These are phyloP conservation scores for Apostichopus parvimensis DNA, from an alignment of 35 echinoderm and acorn worm species.

Conservation along the genomic window DNA sequence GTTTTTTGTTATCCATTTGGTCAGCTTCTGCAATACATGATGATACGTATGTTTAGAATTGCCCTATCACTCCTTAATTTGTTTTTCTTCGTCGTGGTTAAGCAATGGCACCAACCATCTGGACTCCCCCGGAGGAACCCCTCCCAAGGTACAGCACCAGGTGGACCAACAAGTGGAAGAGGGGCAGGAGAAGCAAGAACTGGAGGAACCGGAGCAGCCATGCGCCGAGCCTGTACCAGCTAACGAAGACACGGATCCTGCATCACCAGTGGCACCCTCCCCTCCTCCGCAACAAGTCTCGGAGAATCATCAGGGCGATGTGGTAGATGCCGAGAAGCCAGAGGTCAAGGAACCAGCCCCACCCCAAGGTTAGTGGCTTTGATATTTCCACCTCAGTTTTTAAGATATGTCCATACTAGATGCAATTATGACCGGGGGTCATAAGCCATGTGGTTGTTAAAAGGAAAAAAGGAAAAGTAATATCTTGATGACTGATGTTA, in stretches of 20 bases:
- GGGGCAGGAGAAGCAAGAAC: slow-evolving; percentile 51
- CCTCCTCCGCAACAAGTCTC: slow-evolving; percentile 47
- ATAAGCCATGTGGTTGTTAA: no score
- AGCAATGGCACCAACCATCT: slow-evolving; percentile 85
- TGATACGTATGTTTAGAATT: no score
- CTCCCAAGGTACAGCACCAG: slow-evolving; percentile 59
- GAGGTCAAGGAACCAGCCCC: slow-evolving; percentile 71
- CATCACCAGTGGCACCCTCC: slow-evolving; percentile 38
- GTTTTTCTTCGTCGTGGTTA: neutral
- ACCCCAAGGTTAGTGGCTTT: slow-evolving; percentile 9
- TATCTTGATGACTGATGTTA: no score
- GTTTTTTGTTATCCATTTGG: no score
- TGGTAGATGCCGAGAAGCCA: slow-evolving; percentile 52
- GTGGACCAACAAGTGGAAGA: slow-evolving; percentile 47
- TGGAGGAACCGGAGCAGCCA: slow-evolving; percentile 39
- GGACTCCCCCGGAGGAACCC: slow-evolving; percentile 74
- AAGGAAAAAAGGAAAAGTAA: no score
- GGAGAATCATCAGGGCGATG: slow-evolving; percentile 76
- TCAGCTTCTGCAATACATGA: no score
- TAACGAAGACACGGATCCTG: slow-evolving; percentile 39
- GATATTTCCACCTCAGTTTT: neutral
- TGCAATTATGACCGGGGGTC: no score
- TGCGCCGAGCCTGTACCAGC: neutral
- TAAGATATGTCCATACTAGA: no score
- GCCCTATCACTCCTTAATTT: no score